These are phyloP conservation scores for Cephus spinipes DNA, from an alignment of 2,888 invertebrate genomes.

Conservation along the genomic window DNA sequence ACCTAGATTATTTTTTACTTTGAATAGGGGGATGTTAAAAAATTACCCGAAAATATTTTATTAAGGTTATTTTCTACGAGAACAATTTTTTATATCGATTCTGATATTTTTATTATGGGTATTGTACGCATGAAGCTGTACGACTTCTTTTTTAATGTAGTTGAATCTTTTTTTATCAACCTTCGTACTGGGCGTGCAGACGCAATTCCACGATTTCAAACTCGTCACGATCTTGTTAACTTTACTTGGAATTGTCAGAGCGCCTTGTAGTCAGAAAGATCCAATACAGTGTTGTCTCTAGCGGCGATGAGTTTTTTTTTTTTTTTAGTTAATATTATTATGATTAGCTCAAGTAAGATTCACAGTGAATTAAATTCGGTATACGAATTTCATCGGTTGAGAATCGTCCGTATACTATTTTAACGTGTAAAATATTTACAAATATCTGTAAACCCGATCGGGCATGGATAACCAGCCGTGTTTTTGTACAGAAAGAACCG, in stretches of 20 bases:
- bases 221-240: background rate
- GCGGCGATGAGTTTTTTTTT: background rate
- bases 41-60: background rate
- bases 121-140: background rate
- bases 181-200: background rate
- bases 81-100: background rate
- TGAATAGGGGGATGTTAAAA: background rate
- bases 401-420: background rate
- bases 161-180: background rate
- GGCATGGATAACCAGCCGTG: background rate
- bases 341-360: background rate
- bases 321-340: background rate
- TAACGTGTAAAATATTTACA: background rate
- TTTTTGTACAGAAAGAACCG: background rate
- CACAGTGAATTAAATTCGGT: background rate
- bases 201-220: background rate
- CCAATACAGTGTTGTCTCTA: background rate
- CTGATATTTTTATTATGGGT: background rate
- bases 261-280: background rate
- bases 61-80: background rate
- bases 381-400: background rate
- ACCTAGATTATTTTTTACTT: no score
- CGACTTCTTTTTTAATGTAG: background rate
- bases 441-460: background rate
- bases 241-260: background rate